Conservation (phyloP, 2,113 vertebrate species). For the Poicephalus gulielmi region DNA sequence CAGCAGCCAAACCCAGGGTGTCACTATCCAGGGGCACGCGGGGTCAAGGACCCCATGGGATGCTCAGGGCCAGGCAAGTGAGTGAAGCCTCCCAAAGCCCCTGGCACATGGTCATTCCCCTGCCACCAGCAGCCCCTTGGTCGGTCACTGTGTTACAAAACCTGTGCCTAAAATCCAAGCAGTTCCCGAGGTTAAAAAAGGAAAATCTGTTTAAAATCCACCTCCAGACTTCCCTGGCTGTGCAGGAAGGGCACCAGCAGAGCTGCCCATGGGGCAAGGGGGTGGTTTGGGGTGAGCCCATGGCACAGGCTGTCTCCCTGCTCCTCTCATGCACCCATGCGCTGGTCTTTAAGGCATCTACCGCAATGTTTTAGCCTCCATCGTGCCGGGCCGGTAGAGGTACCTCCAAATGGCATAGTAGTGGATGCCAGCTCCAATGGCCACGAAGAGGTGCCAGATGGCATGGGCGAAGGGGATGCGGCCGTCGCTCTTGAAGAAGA, state of each 20-base stretch:
- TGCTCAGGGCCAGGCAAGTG: background rate
- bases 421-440: constrained; percentile 84
- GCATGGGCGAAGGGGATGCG: constrained; percentile 93
- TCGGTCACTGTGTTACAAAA: background rate
- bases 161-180: constrained; percentile 15
- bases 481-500: constrained; percentile 94
- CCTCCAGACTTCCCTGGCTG: background rate
- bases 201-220: background rate
- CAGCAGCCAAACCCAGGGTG: background rate
- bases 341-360: constrained; percentile 38
- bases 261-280: background rate
- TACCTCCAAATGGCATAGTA: constrained; percentile 96
- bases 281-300: background rate
- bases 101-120: rapidly evolving
- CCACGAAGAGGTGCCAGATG: constrained; percentile 97
- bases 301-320: background rate
- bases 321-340: background rate
- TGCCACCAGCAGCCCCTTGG: background rate
- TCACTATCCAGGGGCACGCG: background rate
- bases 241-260: background rate
- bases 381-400: constrained; percentile 76
- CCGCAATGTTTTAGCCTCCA: constrained; percentile 79
- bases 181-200: background rate
- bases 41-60: rapidly evolving
- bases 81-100: background rate